Conservation (phyloP, 2,888 invertebrate species). For the Noctua janthe region DNA sequence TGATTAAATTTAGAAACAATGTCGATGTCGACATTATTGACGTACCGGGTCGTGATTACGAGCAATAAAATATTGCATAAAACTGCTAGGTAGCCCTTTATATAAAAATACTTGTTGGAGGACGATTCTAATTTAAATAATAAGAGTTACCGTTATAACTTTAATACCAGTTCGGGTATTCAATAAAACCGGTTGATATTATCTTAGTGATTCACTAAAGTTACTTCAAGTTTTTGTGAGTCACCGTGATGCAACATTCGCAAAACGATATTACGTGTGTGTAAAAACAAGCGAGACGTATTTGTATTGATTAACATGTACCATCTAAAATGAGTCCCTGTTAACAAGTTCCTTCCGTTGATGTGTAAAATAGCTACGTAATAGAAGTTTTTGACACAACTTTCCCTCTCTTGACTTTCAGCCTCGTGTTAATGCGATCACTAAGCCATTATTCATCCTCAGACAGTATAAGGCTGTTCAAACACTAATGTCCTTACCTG, state of each 20-base stretch:
- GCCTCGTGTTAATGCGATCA: slow-evolving; percentile 69
- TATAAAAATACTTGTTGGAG: not conserved
- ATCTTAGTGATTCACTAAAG: slow-evolving; percentile 50
- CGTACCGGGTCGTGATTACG: slow-evolving; percentile 48
- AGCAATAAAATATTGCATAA: slow-evolving; percentile 43
- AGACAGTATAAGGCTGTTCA: slow-evolving; percentile 74
- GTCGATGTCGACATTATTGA: slow-evolving; percentile 58
- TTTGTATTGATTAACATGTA: slow-evolving; percentile 82
- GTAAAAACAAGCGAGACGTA: slow-evolving; percentile 71
- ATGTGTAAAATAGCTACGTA: slow-evolving; percentile 57
- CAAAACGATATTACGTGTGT: slow-evolving; percentile 77
- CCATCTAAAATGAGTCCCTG: slow-evolving; percentile 78
- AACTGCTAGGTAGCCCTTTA: slow-evolving; percentile 35
- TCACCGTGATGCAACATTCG: slow-evolving; percentile 79
- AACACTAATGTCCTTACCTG: slow-evolving; percentile 82
- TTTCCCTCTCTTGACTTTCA: slow-evolving; percentile 71
- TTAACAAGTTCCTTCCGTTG: slow-evolving; percentile 76
- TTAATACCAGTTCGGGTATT: slow-evolving; percentile 36
- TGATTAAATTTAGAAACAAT: slow-evolving; percentile 74
- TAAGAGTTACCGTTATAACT: slow-evolving; percentile 41
- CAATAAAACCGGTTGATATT: slow-evolving; percentile 47
- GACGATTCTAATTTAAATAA: slow-evolving; percentile 17
- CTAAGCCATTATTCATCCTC: slow-evolving; percentile 72
- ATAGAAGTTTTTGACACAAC: slow-evolving; percentile 69
- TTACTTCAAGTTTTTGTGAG: slow-evolving; percentile 64